Evolutionary conservation across 2,797 vertebrate species (phyloP).

Genomic region (Sebastolobus altivelis): DNA sequence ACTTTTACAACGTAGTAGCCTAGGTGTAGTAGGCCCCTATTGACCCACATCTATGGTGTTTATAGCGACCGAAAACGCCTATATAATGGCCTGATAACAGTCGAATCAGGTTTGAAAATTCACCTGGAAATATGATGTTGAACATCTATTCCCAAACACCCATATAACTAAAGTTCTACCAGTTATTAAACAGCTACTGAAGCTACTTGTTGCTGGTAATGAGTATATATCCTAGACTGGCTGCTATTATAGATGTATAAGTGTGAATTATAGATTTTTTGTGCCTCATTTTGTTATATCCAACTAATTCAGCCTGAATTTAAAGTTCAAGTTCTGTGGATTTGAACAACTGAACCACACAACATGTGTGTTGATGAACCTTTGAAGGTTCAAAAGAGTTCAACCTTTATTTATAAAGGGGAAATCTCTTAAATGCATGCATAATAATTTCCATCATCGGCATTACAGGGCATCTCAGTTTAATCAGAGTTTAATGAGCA

Average conservation of each 20-base stretch:
- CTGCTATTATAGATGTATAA: not conserved
- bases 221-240: not conserved
- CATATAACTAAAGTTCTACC: not conserved
- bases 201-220: not conserved
- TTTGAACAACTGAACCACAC: not conserved
- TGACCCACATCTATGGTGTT: too few relatives aligned
- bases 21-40: too few relatives aligned
- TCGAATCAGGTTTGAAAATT: not conserved
- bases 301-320: not conserved
- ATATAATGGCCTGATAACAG: too few relatives aligned
- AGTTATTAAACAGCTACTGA: not conserved
- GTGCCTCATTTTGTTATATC: not conserved
- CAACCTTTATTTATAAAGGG: not conserved
- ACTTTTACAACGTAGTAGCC: too few relatives aligned
- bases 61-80: too few relatives aligned
- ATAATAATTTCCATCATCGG: not conserved
- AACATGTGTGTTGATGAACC: not conserved
- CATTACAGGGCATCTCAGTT: not conserved
- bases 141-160: not conserved
- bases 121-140: slow-evolving; percentile 1
- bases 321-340: not conserved
- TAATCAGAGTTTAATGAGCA: slow-evolving; percentile 6
- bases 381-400: not conserved
- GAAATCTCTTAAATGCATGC: not conserved
- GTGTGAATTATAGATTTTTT: not conserved